These are phyloP conservation scores for Cephus sareptanus DNA, from an alignment of 2,888 invertebrate species.

Conservation along the genomic window DNA sequence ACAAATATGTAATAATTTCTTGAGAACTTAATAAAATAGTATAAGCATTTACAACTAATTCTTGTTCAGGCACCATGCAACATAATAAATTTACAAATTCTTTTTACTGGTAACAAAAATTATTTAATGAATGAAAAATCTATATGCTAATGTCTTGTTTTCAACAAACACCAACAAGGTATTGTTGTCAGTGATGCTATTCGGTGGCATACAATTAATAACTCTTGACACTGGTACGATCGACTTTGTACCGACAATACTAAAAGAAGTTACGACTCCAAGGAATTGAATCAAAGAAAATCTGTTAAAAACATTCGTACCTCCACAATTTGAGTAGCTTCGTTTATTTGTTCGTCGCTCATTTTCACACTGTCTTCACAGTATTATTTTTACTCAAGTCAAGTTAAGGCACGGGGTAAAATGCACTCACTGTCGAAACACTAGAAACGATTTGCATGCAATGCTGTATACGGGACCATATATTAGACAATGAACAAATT, in stretches of 20 bases:
- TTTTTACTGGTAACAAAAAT: background rate
- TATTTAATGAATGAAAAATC: background rate
- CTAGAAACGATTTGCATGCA: background rate
- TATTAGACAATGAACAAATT: background rate
- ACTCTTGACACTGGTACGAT: background rate
- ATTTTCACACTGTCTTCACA: constrained; percentile 39
- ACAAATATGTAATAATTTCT: background rate
- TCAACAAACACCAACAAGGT: background rate
- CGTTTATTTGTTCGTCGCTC: constrained; percentile 56
- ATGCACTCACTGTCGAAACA: constrained; percentile 20
- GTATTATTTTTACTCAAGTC: background rate
- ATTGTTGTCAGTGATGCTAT: background rate
- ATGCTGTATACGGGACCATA: background rate
- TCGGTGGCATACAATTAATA: background rate
- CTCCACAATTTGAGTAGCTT: constrained; percentile 49
- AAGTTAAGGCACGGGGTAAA: constrained; percentile 23
- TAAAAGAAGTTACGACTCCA: background rate
- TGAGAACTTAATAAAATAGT: background rate
- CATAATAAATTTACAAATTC: background rate
- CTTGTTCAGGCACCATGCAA: background rate
- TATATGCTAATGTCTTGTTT: background rate
- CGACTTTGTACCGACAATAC: background rate
- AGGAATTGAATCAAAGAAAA: background rate
- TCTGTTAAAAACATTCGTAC: constrained; percentile 31
- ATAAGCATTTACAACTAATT: background rate